Base-by-base conservation (phyloP, 2,797 vertebrate genomes). In the Sebastes steindachneri region DNA sequence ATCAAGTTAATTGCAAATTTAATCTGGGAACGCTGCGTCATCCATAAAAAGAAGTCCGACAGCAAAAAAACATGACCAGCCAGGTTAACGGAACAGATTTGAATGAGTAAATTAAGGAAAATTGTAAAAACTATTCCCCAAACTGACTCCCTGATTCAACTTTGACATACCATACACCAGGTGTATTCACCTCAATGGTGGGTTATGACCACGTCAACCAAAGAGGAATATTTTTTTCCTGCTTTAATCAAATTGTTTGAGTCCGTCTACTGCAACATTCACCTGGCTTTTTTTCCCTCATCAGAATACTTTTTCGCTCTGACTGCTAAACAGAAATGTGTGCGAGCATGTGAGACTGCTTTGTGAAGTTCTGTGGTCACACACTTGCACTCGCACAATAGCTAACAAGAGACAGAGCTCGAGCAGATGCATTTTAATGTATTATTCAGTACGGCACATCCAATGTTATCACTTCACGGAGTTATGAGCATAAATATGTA, bases 351-450 rank as follows among this genome's bases (percentile, higher is more conserved):
- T 79, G 64, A 80, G 62, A 70, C 78, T 69, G 66, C 71, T 75
- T 66, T 77, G 63, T 73, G 62, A 85, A 77, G 86, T 76, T 77
- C 71, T 48, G 29, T 21, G 67, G 64, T 84, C 68, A 55, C 82
- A 76, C 70, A 70, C 85, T 28, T 5, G 3, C 67, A 19, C 71
- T 67, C 77, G 68, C 84, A 90, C 87, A 85, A 86, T 69, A 84
- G 79, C 82, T 83, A 81, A 84, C 86, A 81, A 87, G 83, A 90
- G 84, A 91, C 75, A 35, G 79, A 73, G 83, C 85, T 84, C 28
- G 75, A 94, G 86, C 87, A 91, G 91, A 94, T 91, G 88, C 92
- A 89, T 94, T 94, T 48, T 93, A 90, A 96, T 96, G 90, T 95
- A 93, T 95, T 94, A 96, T 96, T 96, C 92, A 96, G 79, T 51